A percentile compares a stretch with the other conserved stretches of the same genome.
These are phyloP conservation scores for Myripristis murdjan DNA, from an alignment of 2,797 vertebrate genomes.

Conservation along the genomic window DNA sequence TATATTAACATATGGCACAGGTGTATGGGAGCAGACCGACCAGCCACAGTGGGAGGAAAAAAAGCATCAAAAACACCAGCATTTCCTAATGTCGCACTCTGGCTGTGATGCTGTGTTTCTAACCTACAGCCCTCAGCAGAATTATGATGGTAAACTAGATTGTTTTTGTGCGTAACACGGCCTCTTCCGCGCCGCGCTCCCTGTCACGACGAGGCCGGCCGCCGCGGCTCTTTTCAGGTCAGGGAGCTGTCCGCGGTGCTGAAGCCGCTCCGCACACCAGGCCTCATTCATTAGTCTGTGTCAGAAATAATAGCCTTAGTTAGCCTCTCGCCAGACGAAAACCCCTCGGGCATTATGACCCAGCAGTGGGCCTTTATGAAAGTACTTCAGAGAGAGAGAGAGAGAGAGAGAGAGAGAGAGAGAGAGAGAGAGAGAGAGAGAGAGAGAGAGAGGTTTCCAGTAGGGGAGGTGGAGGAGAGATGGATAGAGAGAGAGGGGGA, in stretches of 20 bases:
- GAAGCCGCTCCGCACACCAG: not conserved
- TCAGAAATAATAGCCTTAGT: not conserved
- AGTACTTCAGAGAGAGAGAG: conserved; percentile 15
- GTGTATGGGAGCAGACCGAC: too few species aligned
- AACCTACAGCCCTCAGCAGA: not conserved
- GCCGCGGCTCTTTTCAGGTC: not conserved
- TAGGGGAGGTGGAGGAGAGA: not conserved
- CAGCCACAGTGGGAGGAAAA: too few species aligned
- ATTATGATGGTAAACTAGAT: too few species aligned
- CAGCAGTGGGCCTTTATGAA: conserved; percentile 23
- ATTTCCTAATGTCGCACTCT: not conserved
- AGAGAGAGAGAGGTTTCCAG: not conserved
- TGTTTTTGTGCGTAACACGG: not conserved
- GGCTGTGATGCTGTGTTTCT: not conserved
- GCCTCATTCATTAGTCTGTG: conserved; percentile 8
- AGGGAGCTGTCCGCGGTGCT: conserved; percentile 4
- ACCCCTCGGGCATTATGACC: conserved; percentile 56
- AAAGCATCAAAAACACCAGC: too few species aligned
- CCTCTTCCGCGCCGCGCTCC: too few species aligned
- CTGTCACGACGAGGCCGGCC: too few species aligned
- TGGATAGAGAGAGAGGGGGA: not conserved
- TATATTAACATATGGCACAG: not conserved
- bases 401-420: conserved; percentile 7
- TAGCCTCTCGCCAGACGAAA: conserved; percentile 4
- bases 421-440: not conserved